Base-by-base conservation (phyloP, 2,888 invertebrate species). In the Caenorhabditis virilis region DNA sequence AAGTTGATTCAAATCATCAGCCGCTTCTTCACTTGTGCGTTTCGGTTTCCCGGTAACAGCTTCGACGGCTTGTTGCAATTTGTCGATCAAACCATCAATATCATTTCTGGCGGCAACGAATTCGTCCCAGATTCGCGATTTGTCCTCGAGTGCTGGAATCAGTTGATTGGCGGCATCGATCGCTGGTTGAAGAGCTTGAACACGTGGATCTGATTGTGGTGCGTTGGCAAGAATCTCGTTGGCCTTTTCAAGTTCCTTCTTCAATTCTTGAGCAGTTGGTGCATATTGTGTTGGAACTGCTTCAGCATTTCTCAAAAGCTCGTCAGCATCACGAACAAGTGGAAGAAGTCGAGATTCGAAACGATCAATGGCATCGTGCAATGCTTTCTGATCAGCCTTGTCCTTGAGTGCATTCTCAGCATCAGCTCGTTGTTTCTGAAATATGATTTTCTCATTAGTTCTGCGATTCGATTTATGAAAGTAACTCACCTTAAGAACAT, bases 41-140 rank as follows among this genome's bases (percentile, higher is more conserved):
- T 49, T 41, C 7, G 49, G 47, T 47, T 66, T 69, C 4, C 27
- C 39, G 15, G 36, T 33, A 23, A 61, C 54, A 23, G 18, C 49
- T 13, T 66, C 69, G 15, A 69, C 35, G 22, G 61, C 60, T 38
- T 46, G 33, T n/a, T 65, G 68, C 2, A 69, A 53, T 36, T 56
- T 38, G 15, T 61, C 71, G 43, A 71, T 58, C 22, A 57, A 39
- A 27, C 45, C 36, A 55, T 64, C 72, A 26, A 63, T 60, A 15
- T 50, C 48, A 39, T 76, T 68, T 9, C 72, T 62, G 20, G 62
- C 64, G 7, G 43, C 57, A n/a, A 72, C 60, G 38, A 76, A 76
- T 43, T 69, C 60, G 15, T 68, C 46, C 64, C 66, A 73, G 26
- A 48, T 36, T 26, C 47, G 47, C 36, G 51, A 42, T 30, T 66